Evolutionary conservation across 2,797 vertebrate genomes (phyloP).

Genomic region (Falco concolor): DNA sequence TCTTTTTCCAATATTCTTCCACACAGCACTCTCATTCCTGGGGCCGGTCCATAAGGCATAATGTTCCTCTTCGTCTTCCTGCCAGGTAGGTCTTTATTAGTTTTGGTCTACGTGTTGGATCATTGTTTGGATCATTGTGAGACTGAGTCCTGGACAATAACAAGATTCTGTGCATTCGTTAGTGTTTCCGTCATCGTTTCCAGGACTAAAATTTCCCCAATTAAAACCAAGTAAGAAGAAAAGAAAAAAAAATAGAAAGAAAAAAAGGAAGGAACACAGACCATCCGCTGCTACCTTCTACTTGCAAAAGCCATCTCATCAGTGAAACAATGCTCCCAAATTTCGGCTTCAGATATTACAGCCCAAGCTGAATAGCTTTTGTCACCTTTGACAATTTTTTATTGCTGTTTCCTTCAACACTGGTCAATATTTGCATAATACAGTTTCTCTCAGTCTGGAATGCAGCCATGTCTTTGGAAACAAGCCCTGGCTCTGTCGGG

Average conservation of each 20-base stretch:
- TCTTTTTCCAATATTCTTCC: conserved; percentile 53
- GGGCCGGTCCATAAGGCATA: not conserved
- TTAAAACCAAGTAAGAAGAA: not conserved
- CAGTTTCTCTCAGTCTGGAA: not conserved
- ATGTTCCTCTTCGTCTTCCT: not conserved
- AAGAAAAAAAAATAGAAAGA: not conserved
- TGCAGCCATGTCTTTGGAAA: conserved; percentile 20
- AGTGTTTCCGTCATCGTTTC: not conserved
- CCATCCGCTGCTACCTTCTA: not conserved
- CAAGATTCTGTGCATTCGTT: not conserved
- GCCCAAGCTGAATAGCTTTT: not conserved
- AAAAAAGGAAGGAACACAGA: not conserved
- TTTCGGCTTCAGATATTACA: not conserved
- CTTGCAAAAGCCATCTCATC: not conserved
- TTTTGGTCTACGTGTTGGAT: not conserved
- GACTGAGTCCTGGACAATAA: not conserved
- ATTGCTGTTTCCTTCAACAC: conserved; percentile 10
- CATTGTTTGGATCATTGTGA: not conserved
- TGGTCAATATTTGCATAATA: conserved; percentile 34
- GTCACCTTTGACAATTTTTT: conserved; percentile 11
- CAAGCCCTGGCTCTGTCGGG: not conserved
- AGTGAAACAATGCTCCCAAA: not conserved
- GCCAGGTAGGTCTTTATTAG: conserved; percentile 58
- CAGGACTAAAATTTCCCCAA: not conserved
- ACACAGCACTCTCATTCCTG: not conserved